Evolutionary conservation across 35 echinoderm and acorn worm species (phyloP).

Genomic region (Apostichopus parvimensis): DNA sequence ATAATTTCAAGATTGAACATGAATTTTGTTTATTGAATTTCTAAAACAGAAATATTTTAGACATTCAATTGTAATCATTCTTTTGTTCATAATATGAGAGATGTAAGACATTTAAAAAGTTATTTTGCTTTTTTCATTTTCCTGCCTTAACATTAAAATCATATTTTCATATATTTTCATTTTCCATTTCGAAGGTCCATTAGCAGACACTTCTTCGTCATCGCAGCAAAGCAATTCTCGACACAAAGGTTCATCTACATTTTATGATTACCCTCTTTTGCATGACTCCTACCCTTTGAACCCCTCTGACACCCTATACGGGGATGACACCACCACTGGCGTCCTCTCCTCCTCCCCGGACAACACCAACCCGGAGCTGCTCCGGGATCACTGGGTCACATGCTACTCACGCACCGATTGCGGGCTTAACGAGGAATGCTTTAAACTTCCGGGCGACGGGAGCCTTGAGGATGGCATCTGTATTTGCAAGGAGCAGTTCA

Average conservation of each 20-base stretch:
- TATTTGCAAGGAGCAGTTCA: slow-evolving; percentile 25
- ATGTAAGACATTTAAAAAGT: too few species aligned
- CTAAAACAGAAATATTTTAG: too few species aligned
- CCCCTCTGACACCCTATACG: background rate
- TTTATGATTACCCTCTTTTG: slow-evolving; percentile 3
- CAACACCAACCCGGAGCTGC: background rate
- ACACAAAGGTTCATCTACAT: slow-evolving; percentile 41
- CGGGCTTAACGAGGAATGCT: slow-evolving; percentile 5
- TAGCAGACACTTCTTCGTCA: background rate
- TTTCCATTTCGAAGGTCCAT: background rate
- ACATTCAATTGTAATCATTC: too few species aligned
- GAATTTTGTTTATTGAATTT: too few species aligned
- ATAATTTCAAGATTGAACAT: too few species aligned
- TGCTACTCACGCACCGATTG: slow-evolving; percentile 6
- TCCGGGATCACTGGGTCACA: background rate
- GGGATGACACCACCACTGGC: background rate
- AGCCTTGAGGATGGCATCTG: slow-evolving; percentile 6
- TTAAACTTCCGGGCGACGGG: background rate
- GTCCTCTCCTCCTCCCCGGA: background rate
- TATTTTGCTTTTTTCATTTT: too few species aligned
- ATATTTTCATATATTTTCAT: background rate
- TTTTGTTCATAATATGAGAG: too few species aligned
- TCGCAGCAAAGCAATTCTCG: background rate
- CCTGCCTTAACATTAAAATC: too few species aligned
- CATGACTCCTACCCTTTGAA: slow-evolving; percentile 4